phyloP scores from a whole-genome alignment of 2,113 vertebrate genomes.

The Trichechus manatus region DNA sequence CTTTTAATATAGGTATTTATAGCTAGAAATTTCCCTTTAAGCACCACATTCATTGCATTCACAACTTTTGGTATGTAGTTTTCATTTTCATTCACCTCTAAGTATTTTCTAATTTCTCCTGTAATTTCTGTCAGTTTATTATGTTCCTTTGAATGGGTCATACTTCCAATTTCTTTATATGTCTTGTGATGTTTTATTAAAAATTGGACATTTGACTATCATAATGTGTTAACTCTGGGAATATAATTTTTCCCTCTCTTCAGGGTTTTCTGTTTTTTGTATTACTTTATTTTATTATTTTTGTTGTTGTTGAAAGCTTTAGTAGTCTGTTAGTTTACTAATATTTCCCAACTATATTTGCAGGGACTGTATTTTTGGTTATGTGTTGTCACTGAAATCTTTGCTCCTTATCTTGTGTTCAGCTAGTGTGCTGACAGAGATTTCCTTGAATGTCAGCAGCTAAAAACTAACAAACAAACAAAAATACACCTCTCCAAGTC shows the following conservation, averaged over 20 bases:
- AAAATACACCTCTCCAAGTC: not conserved
- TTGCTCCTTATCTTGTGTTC: not conserved
- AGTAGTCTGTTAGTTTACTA: no score
- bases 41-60: not conserved
- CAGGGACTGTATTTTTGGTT: not conserved
- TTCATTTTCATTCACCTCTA: not conserved
- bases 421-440: not conserved
- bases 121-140: not conserved
- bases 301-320: not conserved
- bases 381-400: not conserved
- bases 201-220: no score
- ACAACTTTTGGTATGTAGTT: not conserved
- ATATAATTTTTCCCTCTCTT: no score
- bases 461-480: not conserved
- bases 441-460: not conserved
- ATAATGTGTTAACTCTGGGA: no score
- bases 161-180: no score
- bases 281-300: not conserved
- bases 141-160: no score
- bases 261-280: no score
- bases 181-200: no score
- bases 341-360: not conserved
- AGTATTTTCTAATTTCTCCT: not conserved
- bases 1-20: no score
- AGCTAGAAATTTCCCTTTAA: no score